Evolutionary conservation across 1,140 invertebrate genomes (phyloP).

Genomic region (Megathymus violae): DNA sequence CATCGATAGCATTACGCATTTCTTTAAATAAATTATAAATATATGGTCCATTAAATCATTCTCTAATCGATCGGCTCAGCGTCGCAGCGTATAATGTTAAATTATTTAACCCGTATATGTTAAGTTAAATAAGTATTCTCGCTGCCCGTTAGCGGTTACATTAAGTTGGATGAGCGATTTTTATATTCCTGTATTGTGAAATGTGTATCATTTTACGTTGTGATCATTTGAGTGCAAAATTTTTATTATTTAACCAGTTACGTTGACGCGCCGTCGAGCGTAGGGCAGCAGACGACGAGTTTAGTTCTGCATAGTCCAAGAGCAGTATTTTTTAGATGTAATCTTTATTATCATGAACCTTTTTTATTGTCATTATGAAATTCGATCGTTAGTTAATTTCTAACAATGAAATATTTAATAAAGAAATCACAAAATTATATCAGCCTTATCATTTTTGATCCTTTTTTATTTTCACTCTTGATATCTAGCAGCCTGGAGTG

Average conservation of each 20-base stretch:
- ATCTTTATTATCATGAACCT: constrained; percentile 77
- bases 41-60: constrained; percentile 22
- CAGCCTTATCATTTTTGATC: constrained; percentile 56
- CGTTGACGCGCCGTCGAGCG: constrained; percentile 71
- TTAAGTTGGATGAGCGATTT: constrained; percentile 55
- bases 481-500: too few species aligned
- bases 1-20: constrained; percentile 25
- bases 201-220: constrained; percentile 81
- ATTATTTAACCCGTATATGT: constrained; percentile 25
- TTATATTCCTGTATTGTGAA: constrained; percentile 81
- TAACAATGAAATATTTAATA: constrained; percentile 84
- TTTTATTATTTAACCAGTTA: constrained; percentile 75
- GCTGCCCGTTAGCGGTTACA: constrained; percentile 27
- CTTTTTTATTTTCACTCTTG: background rate
- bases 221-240: constrained; percentile 83
- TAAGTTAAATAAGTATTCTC: constrained; percentile 20
- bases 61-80: constrained; percentile 7
- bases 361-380: constrained; percentile 81
- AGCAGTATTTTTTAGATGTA: constrained; percentile 83
- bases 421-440: constrained; percentile 81
- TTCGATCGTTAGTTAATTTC: constrained; percentile 83
- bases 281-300: constrained; percentile 70
- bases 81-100: constrained; percentile 26
- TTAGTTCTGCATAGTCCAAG: constrained; percentile 79
- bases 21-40: constrained; percentile 6